Evolutionary conservation across 2,888 invertebrate species (phyloP), one percentile per base, ranked within the genome.

Genomic region (Spilosoma lubricipeda): DNA sequence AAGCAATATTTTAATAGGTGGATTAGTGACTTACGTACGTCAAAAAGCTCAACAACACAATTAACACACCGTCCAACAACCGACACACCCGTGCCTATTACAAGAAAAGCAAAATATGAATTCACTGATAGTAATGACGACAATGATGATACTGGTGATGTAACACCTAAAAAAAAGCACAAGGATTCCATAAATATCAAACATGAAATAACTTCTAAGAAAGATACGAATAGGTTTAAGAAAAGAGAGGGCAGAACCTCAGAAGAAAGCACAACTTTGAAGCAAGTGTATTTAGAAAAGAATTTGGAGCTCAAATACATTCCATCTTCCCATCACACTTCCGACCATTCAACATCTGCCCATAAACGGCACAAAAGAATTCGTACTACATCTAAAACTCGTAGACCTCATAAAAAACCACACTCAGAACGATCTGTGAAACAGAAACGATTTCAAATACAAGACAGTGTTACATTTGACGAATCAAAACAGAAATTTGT

Each of bases 251-350:
- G 30, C 30, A 23, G 52, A 70, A 70, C 64, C 4, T n/a, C 63
- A 7, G 18, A 59, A 9, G 33, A 45, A 18, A 2, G 3, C 13
- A 63, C 23, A 30, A 68, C 71, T 9, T 67, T 64, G 1, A 48
- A 65, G 13, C 74, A 74, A 68, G 64, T 74, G 74, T 74, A 74
- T 42, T 64, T 74, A 3, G 74, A 74, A 48, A 71, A 74, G 42
- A 68, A 68, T 64, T 48, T 74, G 1, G 74, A 74, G 68, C 33
- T 71, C 30, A 74, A 74, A 65, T 74, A 71, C 56, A 59, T 70
- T 23, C 63, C 67, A 18, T 48, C 52, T n/a, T n/a, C n/a, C n/a
- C n/a, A n/a, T n/a, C n/a, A n/a, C 20, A 67, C 48, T 20, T 64
- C 71, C 13, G 74, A 67, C 2, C 18, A 70, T 20, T 63, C 67